These are phyloP conservation scores for Pelvicachromis taeniatus DNA, from an alignment of 2,113 vertebrate genomes.

Conservation along the genomic window DNA sequence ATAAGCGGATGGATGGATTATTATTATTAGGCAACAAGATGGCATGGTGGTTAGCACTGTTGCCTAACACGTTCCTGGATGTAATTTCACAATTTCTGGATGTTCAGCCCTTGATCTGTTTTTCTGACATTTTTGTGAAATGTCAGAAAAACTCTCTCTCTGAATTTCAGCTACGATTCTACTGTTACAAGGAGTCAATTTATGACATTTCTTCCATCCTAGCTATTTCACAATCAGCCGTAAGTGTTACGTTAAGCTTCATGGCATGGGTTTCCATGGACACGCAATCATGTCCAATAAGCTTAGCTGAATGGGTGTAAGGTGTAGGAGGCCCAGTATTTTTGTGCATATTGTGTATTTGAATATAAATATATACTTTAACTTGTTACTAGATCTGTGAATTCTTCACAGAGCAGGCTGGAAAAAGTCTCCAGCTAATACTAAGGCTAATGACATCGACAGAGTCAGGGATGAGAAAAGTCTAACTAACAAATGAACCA, in stretches of 20 bases:
- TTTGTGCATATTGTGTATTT: not conserved
- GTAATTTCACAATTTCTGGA: not conserved
- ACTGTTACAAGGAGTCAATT: not conserved
- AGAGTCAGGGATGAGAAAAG: not conserved
- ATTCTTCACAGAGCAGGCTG: not conserved
- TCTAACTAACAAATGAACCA: not conserved
- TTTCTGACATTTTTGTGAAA: not conserved
- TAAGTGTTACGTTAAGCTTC: not conserved
- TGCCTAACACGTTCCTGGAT: not conserved
- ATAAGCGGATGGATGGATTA: too few species aligned
- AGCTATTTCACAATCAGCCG: not conserved
- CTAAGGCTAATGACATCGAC: not conserved
- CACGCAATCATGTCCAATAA: not conserved
- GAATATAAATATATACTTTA: not conserved
- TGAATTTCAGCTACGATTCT: not conserved
- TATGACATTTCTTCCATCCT: not conserved
- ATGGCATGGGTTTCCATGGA: not conserved
- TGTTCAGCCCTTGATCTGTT: not conserved
- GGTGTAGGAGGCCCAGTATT: not conserved
- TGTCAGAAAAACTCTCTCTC: too few species aligned
- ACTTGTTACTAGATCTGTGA: not conserved
- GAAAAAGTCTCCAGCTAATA: not conserved
- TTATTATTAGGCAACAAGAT: accelerated
- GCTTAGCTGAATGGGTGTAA: not conserved
- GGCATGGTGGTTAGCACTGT: not conserved